Conservation (phyloP, 2,888 invertebrate genomes). For the Balanococcus diminutus region DNA sequence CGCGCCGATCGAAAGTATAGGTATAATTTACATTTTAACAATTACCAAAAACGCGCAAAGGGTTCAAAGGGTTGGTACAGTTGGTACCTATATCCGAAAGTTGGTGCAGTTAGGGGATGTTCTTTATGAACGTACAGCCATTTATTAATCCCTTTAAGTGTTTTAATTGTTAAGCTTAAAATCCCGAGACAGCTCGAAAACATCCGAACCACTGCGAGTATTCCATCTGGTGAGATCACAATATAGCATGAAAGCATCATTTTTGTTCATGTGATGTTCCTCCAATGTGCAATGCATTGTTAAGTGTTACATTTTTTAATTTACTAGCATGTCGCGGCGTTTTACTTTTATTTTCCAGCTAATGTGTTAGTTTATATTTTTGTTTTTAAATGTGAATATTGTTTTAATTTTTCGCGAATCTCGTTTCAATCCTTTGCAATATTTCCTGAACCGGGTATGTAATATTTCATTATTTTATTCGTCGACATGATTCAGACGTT, state of each 20-base stretch:
- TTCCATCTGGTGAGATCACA: conserved; percentile 33
- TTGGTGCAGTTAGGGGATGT: not conserved
- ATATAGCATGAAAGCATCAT: not conserved
- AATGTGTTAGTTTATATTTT: not conserved
- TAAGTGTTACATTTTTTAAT: not conserved
- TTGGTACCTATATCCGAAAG: not conserved
- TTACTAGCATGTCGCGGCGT: not conserved
- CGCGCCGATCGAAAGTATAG: not conserved
- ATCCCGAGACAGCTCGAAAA: conserved; percentile 49
- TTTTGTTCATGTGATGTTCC: conserved; percentile 46
- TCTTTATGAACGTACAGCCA: conserved; percentile 24
- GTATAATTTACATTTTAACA: not conserved
- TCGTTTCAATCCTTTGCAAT: not conserved
- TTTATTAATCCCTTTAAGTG: conserved; percentile 47
- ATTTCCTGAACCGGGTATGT: not conserved
- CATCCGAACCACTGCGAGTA: conserved; percentile 45
- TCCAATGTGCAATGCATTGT: not conserved
- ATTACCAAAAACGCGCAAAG: not conserved
- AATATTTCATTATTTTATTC: no score
- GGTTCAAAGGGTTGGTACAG: not conserved
- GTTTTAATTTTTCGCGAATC: not conserved
- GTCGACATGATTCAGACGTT: no score
- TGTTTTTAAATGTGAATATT: not conserved
- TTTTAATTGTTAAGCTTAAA: conserved; percentile 45
- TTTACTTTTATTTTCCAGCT: not conserved